Evolutionary conservation across 2,888 invertebrate genomes (phyloP).

Genomic region (Villa cingulata): DNA sequence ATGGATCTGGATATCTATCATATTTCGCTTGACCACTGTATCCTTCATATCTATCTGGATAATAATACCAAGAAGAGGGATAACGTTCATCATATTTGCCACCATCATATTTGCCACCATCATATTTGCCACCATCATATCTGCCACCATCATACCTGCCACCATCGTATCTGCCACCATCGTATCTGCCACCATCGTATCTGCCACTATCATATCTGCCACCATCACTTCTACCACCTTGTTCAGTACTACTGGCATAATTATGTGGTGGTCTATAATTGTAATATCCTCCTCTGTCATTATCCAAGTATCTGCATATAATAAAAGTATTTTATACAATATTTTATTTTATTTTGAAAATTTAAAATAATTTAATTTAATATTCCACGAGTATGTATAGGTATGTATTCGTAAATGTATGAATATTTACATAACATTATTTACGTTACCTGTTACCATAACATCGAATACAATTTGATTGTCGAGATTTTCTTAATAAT

Average conservation of each 20-base stretch:
- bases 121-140: slow-evolving; percentile 9
- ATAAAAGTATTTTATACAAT: too few species aligned
- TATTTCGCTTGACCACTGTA: slow-evolving; percentile 2
- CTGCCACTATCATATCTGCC: neutral
- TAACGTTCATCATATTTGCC: slow-evolving; percentile 15
- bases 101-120: neutral
- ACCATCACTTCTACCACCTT: neutral
- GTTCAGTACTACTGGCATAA: neutral
- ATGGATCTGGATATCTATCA: slow-evolving; percentile 11
- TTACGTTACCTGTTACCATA: slow-evolving; percentile 28
- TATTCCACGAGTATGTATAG: neutral
- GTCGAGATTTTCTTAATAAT: slow-evolving; percentile 25
- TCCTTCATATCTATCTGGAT: slow-evolving; percentile 15
- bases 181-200: neutral
- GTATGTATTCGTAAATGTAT: neutral
- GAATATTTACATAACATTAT: neutral
- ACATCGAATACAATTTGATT: slow-evolving; percentile 31
- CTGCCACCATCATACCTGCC: slow-evolving; percentile 8
- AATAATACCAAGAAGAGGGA: slow-evolving; percentile 17
- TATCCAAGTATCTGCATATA: too few species aligned
- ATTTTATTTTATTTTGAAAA: too few species aligned
- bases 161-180: slow-evolving; percentile 8
- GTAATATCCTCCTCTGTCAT: too few species aligned
- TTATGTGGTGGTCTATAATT: too few species aligned
- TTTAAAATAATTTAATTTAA: neutral